Conservation (phyloP, 2,888 invertebrate genomes). For the Sinodicranocentrus sp. region DNA sequence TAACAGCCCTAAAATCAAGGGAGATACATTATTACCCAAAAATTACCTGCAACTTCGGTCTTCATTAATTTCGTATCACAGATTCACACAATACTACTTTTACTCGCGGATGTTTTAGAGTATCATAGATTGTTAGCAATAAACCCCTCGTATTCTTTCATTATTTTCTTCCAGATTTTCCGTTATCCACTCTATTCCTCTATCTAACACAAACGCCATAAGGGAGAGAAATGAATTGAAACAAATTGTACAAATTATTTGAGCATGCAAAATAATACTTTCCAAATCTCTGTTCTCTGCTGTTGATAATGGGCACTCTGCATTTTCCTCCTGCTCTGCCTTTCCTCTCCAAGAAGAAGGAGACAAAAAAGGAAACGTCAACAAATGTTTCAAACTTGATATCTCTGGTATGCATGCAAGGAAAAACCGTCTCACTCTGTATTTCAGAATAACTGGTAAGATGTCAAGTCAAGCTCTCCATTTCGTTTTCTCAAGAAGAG, state of each 20-base stretch:
- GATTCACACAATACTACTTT: no score
- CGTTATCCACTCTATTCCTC: no score
- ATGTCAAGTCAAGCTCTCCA: conserved; percentile 41
- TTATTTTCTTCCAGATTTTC: no score
- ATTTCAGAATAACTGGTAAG: conserved; percentile 4
- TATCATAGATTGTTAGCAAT: no score
- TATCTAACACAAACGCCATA: no score
- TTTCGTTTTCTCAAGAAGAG: conserved; percentile 35
- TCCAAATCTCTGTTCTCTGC: neutral
- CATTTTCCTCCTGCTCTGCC: neutral
- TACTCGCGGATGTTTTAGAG: no score
- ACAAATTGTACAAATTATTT: conserved; percentile 46
- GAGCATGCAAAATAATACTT: conserved; percentile 24
- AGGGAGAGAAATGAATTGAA: conserved; percentile 6
- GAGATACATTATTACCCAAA: no score
- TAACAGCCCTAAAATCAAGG: no score
- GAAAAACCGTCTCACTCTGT: no score
- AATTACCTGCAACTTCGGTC: no score
- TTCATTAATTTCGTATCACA: no score
- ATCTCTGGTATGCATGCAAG: neutral
- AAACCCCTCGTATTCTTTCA: no score
- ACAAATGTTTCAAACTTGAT: conserved; percentile 21
- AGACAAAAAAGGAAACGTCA: conserved; percentile 4
- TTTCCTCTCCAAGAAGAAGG: neutral
- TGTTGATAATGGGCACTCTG: conserved; percentile 38